Percentiles rank a stretch among this genome's conserved stretches.
phyloP scores from a whole-genome alignment of 2,797 vertebrate species.

The Gorsachius magnificus region DNA sequence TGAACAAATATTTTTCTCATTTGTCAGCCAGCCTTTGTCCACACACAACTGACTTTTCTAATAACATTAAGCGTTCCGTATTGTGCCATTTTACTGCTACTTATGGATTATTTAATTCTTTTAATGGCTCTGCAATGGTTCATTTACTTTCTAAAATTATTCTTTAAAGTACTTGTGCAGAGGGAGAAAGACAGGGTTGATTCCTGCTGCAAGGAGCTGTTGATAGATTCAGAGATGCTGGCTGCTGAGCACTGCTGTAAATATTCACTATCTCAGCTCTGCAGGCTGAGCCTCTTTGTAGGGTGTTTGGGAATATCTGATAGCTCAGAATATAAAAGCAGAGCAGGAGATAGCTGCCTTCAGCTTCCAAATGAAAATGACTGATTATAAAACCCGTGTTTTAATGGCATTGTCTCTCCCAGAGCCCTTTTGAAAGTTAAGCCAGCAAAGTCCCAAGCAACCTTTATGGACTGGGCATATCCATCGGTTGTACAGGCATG shows the following conservation, averaged over 20 bases:
- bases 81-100: slow-evolving; percentile 1
- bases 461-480: neutral
- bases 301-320: slow-evolving; percentile 32
- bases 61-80: neutral
- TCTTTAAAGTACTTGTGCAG: slow-evolving; percentile 2
- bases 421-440: neutral
- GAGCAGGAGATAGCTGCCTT: neutral
- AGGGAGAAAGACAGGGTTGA: neutral
- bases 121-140: neutral
- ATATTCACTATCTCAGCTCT: slow-evolving; percentile 21
- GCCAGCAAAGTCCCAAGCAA: neutral
- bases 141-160: slow-evolving; percentile 34
- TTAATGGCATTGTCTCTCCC: neutral
- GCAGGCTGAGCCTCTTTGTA: slow-evolving; percentile 1
- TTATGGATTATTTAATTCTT: slow-evolving; percentile 50
- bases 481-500: neutral
- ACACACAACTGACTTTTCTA: neutral
- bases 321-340: neutral
- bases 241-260: slow-evolving; percentile 5
- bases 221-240: slow-evolving; percentile 17
- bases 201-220: slow-evolving; percentile 8
- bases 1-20: slow-evolving; percentile 5
- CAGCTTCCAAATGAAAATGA: slow-evolving; percentile 17
- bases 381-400: neutral
- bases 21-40: slow-evolving; percentile 13